Evolutionary conservation across 2,113 vertebrate genomes (phyloP).

Genomic region (Paradisaea rubra): DNA sequence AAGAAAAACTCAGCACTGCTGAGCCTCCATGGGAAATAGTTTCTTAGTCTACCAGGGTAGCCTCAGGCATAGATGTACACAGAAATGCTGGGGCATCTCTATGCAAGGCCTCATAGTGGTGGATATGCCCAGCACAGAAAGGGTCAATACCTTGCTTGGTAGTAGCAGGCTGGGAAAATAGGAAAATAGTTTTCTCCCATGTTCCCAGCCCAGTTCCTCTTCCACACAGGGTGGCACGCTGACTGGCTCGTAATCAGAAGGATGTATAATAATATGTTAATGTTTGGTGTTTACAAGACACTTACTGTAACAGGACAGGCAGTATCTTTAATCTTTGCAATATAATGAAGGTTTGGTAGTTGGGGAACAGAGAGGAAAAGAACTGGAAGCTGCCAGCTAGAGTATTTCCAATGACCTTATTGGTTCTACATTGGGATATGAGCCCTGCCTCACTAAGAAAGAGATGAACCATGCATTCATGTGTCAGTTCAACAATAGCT

Average conservation of each 20-base stretch:
- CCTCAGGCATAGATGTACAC: background rate
- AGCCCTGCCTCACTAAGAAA: background rate
- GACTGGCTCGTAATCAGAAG: background rate
- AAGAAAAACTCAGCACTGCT: background rate
- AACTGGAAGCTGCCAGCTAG: background rate
- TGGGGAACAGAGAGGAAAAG: background rate
- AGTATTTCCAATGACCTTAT: background rate
- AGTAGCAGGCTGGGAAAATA: background rate
- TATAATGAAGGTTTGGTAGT: background rate
- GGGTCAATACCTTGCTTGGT: background rate
- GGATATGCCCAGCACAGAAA: background rate
- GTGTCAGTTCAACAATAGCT: background rate
- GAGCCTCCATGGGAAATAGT: background rate
- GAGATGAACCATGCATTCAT: background rate
- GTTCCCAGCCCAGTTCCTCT: background rate
- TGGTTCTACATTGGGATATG: background rate
- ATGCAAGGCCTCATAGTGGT: fast-evolving
- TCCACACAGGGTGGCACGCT: fast-evolving
- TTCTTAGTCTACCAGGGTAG: background rate
- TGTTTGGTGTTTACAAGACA: background rate
- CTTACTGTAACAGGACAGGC: background rate
- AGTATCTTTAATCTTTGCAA: background rate
- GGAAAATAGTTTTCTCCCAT: background rate
- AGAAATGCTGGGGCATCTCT: background rate
- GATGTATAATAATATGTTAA: background rate